A percentile compares a stretch with the other conserved stretches of the same genome.
These are phyloP conservation scores for Elachura formosa DNA, from an alignment of 2,113 vertebrate species.

Conservation along the genomic window DNA sequence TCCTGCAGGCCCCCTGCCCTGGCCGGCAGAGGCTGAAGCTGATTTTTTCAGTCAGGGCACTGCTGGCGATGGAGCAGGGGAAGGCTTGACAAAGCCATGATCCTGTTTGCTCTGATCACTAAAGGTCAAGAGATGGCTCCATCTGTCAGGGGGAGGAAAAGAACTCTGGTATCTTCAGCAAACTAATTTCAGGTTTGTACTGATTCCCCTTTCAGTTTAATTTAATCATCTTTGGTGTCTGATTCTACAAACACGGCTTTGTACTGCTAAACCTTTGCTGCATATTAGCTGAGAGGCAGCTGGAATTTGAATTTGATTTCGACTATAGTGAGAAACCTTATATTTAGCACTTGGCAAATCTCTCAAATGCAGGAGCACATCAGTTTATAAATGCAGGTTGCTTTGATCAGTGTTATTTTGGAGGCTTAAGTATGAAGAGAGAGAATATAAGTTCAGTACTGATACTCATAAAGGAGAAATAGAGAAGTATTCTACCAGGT, in stretches of 20 bases:
- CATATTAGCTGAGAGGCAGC: constrained; percentile 18
- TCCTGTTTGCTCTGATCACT: neutral
- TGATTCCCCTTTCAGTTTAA: neutral
- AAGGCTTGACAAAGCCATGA: neutral
- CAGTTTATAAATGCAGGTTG: constrained; percentile 33
- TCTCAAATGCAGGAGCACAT: constrained; percentile 5
- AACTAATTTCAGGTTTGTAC: constrained; percentile 15
- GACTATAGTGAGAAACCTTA: neutral
- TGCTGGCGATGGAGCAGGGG: neutral
- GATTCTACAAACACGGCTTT: neutral
- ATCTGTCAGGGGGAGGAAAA: neutral
- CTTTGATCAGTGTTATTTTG: constrained; percentile 21
- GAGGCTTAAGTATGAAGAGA: neutral
- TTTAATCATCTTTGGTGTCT: constrained; percentile 19
- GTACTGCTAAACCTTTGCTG: constrained; percentile 16
- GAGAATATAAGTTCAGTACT: neutral
- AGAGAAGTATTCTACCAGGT: neutral
- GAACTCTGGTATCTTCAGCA: neutral
- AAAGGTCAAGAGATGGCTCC: neutral
- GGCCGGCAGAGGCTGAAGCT: neutral
- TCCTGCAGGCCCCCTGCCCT: accelerated
- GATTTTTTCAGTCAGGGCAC: neutral
- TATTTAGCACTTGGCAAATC: constrained; percentile 26
- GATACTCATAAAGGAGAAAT: neutral
- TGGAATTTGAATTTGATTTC: constrained; percentile 43